Base-by-base conservation (phyloP, 2,888 invertebrate genomes). In the Dorcus parallelipipedus region DNA sequence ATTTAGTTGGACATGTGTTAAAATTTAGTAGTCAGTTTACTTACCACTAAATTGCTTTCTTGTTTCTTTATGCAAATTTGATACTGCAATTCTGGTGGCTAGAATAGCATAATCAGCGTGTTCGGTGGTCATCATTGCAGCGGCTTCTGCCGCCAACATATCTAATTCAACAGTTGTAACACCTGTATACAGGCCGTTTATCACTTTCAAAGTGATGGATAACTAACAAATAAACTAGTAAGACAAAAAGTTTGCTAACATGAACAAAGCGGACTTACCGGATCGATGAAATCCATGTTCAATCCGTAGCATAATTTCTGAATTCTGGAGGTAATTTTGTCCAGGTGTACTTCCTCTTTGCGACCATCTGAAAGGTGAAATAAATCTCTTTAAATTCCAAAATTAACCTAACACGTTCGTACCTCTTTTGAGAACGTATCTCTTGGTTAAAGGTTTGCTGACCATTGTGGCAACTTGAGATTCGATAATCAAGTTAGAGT, bases 41-140 rank as follows among this genome's bases (percentile, higher is more conserved):
- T 73, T 81, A 92, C 93, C 92, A 70, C 90, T 92, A 76, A 97
- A 97, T 51, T 86, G 86, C 79, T 97, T 96, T 73, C 91, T 95
- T 0, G 98, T 98, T 82, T 99, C 97, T 75, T 99, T 99, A 73
- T 99, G 98, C 60, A 99, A 83, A 81, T 99, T 99, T 1, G 97
- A 97, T 48, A 99, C 90, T 6, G 95, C 97, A 71, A 99, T 91
- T 66, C 98, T 84, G 3, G 92, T 93, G 54, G 93, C 94, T 52
- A 94, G 79, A 59, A 90, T 81, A 4, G 92, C 97, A 83, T 98
- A 99, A 80, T 99, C 98, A 0, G 97, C 95, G 80, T 99, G 98
- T 71, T 91, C 90, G 3, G 95, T 95, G 0, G 98, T 97, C 91
- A 97, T 92, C 38, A 94, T 94, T 8, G 98, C 98, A 10, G 97